Conservation (phyloP, 2,888 invertebrate species). For the Tricholauxania praeusta region DNA sequence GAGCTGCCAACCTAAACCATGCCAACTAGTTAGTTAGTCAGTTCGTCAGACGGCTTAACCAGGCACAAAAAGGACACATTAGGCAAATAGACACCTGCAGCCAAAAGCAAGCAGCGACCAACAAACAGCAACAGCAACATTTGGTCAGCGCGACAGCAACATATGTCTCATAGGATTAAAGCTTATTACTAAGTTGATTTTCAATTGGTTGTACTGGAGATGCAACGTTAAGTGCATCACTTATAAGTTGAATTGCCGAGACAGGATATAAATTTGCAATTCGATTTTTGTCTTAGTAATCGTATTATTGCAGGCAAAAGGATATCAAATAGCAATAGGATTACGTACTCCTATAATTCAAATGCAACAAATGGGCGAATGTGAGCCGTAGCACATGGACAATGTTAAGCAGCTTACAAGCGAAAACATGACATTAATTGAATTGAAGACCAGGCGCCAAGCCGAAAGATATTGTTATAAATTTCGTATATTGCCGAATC, state of each 20-base stretch:
- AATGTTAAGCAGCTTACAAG: too few species aligned
- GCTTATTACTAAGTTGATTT: slow-evolving; percentile 6
- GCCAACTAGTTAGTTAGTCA: too few species aligned
- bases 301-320: neutral
- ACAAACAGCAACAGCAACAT: neutral
- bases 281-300: slow-evolving; percentile 17
- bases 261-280: slow-evolving; percentile 23
- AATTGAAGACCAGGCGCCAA: too few species aligned
- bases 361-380: too few species aligned
- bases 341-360: too few species aligned
- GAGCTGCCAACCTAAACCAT: neutral
- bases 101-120: neutral
- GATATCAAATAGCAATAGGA: too few species aligned
- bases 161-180: slow-evolving; percentile 16
- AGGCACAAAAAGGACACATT: slow-evolving; percentile 12
- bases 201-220: neutral
- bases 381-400: too few species aligned
- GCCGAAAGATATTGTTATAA: too few species aligned
- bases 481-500: too few species aligned
- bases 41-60: neutral
- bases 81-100: slow-evolving; percentile 20
- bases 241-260: slow-evolving; percentile 4
- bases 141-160: neutral
- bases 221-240: slow-evolving; percentile 17
- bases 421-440: too few species aligned